A percentile compares a stretch with the other conserved stretches of the same genome.
Conservation (phyloP, 35 echinoderm and acorn worm species). For the Lytechinus pictus region DNA sequence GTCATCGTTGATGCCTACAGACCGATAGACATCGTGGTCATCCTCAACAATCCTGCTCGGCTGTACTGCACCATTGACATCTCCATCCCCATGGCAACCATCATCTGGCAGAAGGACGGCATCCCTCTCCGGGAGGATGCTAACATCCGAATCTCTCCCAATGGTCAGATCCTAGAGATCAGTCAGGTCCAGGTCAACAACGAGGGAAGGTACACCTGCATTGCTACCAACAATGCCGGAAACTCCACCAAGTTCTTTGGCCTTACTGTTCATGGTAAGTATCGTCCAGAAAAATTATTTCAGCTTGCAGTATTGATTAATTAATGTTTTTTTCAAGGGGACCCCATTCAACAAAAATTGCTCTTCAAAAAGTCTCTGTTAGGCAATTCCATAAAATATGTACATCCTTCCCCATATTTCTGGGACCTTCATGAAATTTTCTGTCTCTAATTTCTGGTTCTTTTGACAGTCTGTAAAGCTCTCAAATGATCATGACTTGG, state of each 20-base stretch:
- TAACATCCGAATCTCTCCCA: conserved; percentile 51
- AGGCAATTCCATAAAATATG: too few species aligned
- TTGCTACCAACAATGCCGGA: conserved; percentile 76
- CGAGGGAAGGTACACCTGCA: conserved; percentile 71
- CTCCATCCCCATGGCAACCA: conserved; percentile 62
- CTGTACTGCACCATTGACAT: conserved; percentile 73
- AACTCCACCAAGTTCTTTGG: conserved; percentile 74
- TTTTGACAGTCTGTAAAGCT: too few species aligned
- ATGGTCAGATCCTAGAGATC: conserved; percentile 61
- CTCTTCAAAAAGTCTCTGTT: too few species aligned
- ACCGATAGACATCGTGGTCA: conserved; percentile 47
- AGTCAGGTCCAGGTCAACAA: conserved; percentile 66
- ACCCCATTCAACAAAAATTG: too few species aligned
- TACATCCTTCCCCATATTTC: too few species aligned
- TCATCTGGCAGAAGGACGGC: conserved; percentile 87
- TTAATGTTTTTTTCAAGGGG: too few species aligned
- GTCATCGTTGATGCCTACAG: conserved; percentile 31
- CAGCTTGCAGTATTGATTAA: too few species aligned
- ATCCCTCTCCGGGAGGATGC: conserved; percentile 49
- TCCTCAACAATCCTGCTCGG: conserved; percentile 52
- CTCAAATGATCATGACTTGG: too few species aligned
- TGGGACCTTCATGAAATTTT: too few species aligned
- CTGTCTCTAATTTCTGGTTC: too few species aligned
- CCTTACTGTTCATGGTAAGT: conserved; percentile 77
- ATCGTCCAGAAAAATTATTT: neutral